Conservation (phyloP, 2,113 vertebrate genomes). For the Athene cunicularia region DNA sequence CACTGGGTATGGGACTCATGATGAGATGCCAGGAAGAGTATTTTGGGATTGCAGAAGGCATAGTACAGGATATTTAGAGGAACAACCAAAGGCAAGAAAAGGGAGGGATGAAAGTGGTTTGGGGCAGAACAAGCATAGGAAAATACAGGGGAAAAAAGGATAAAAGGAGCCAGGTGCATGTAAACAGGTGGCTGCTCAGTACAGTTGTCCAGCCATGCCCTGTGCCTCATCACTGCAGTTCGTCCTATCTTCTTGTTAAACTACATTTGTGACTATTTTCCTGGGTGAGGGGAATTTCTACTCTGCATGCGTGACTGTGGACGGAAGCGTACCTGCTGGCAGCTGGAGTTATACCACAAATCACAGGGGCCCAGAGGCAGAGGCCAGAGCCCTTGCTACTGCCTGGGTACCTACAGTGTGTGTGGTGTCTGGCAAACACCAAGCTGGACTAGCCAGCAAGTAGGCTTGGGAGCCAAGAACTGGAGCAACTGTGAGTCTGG, state of each 20-base stretch:
- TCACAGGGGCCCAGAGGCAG: neutral
- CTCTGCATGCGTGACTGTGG: accelerated
- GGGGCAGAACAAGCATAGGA: neutral
- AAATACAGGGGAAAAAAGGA: accelerated
- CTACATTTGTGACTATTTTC: neutral
- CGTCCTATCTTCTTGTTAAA: neutral
- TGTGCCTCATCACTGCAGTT: neutral
- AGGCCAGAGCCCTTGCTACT: accelerated
- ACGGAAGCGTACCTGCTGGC: accelerated
- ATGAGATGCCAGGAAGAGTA: neutral
- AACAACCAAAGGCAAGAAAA: neutral
- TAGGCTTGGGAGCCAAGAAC: neutral
- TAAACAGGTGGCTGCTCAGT: neutral
- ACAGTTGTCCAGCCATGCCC: neutral
- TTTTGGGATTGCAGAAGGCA: neutral
- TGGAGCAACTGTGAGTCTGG: neutral
- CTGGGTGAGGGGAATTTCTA: neutral
- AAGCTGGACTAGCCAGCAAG: neutral
- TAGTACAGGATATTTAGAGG: neutral
- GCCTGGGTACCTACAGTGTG: neutral
- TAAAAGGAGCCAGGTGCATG: neutral
- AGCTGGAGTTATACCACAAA: accelerated
- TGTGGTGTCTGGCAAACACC: neutral
- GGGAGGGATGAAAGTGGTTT: neutral
- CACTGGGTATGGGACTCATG: neutral